Evolutionary conservation across 1,140 invertebrate species (phyloP).

Genomic region (Papilio machaon): DNA sequence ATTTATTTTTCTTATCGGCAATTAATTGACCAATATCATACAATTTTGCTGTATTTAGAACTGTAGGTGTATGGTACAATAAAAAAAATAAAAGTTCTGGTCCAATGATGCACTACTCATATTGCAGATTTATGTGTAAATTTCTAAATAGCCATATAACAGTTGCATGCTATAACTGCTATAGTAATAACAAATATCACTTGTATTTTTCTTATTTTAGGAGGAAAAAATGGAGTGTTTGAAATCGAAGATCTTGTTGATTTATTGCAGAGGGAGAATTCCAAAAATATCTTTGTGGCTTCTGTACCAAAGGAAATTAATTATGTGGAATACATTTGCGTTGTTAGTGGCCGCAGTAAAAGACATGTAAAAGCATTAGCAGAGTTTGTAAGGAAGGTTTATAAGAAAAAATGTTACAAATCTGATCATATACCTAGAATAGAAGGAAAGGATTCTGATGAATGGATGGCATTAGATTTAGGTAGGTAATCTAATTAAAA

Average conservation of each 20-base stretch:
- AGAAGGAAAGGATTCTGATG: slow-evolving; percentile 88
- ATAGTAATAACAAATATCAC: not conserved
- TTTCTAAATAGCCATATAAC: not conserved
- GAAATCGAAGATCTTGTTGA: slow-evolving; percentile 93
- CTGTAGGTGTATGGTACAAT: not conserved
- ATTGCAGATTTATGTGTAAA: not conserved
- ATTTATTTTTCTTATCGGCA: slow-evolving; percentile 21
- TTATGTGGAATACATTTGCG: slow-evolving; percentile 92
- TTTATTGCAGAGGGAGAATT: slow-evolving; percentile 89
- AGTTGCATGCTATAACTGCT: not conserved
- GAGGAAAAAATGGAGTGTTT: slow-evolving; percentile 90
- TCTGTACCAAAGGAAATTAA: slow-evolving; percentile 87
- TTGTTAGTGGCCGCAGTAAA: slow-evolving; percentile 88
- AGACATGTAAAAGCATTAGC: slow-evolving; percentile 90
- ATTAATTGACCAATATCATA: not conserved
- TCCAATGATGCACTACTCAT: slow-evolving; percentile 11
- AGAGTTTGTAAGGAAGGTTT: slow-evolving; percentile 89
- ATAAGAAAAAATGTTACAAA: slow-evolving; percentile 87
- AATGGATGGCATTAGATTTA: slow-evolving; percentile 96
- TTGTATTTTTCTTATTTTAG: slow-evolving; percentile 80
- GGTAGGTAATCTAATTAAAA: slow-evolving; percentile 80
- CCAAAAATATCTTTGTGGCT: slow-evolving; percentile 91
- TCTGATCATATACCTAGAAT: slow-evolving; percentile 88
- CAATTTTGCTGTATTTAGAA: slow-evolving; percentile 19
- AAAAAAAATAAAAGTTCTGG: not conserved